Evolutionary conservation across 2,888 invertebrate species (phyloP), one percentile per base, ranked within the genome.

Genomic region (Rutpela maculata): DNA sequence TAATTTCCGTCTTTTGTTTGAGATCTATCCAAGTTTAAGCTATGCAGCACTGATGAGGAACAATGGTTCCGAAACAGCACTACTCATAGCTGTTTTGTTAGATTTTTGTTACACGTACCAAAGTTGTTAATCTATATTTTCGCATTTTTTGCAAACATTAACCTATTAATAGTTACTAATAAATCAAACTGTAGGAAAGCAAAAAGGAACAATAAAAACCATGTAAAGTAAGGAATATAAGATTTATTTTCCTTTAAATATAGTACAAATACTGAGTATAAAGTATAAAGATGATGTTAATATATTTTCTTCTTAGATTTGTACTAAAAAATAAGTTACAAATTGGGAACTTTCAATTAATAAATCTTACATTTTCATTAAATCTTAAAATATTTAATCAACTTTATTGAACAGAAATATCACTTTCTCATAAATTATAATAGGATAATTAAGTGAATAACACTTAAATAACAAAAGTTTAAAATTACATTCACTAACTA

Each of bases 241-340:
- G 7, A 17, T 69, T 69, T 69, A 69, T 69, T 69, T 59, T 26
- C 19, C 68, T 26, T 56, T n/a, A 69, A 26, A 69, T 38, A 69
- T 10, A 56, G 22, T 69, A 69, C 57, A 69, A 57, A 69, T 31
- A 57, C 17, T 38, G 6, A 55, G 22, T 26, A 26, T 1, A 26
- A 26, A 26, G 22, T 55, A 68, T 68, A 68, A 50, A 55, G 55
- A n/a, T 31, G 38, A 50, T 19, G 15, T 10, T 68, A n/a, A 22
- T 31, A 10, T 68, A 68, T 9, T 15, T 3, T 55, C n/a, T 56
- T 68, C 56, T 26, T 26, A 68, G 26, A 68, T 19, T 56, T 55
- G 12, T n/a, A 31, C 26, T 56, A 15, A 50, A 50, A 67, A 50
- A 56, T 22, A 55, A 56, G 26, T 55, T 26, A 17, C 31, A 68